phyloP scores from a whole-genome alignment of 2,888 invertebrate species.

The Druceiella hillmani region DNA sequence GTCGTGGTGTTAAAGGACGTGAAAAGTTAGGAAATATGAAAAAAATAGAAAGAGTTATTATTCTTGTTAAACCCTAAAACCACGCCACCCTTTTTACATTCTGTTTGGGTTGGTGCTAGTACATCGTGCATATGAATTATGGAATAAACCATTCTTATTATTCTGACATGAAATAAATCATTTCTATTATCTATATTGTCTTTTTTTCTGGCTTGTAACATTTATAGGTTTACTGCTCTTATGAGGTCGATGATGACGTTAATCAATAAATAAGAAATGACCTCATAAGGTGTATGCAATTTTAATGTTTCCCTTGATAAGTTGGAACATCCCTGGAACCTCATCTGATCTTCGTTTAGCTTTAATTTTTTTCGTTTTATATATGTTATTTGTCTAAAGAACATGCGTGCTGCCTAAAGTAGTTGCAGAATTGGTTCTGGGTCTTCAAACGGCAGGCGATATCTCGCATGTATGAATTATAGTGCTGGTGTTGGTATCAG shows the following conservation, averaged over 20 bases:
- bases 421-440: constrained; percentile 8
- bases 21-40: no score
- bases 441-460: no score
- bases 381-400: constrained; percentile 16
- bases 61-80: no score
- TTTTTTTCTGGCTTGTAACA: constrained; percentile 14
- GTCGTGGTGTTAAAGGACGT: no score
- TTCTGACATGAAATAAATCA: constrained; percentile 20
- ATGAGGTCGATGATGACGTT: constrained; percentile 12
- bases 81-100: no score
- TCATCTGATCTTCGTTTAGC: constrained; percentile 15
- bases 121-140: no score
- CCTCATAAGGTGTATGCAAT: background rate
- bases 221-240: constrained; percentile 9
- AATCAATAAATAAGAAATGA: constrained; percentile 16
- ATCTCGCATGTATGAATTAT: no score
- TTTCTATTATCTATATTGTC: constrained; percentile 18
- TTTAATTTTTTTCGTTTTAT: constrained; percentile 19
- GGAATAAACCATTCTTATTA: no score
- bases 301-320: constrained; percentile 4
- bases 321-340: constrained; percentile 15
- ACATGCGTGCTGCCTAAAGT: constrained; percentile 12
- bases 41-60: no score
- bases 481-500: no score
- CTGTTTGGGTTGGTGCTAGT: no score